Percentiles rank a stretch among this genome's conserved stretches.
Conservation (phyloP, 2,797 vertebrate genomes). For the Enteromius paludinosus region DNA sequence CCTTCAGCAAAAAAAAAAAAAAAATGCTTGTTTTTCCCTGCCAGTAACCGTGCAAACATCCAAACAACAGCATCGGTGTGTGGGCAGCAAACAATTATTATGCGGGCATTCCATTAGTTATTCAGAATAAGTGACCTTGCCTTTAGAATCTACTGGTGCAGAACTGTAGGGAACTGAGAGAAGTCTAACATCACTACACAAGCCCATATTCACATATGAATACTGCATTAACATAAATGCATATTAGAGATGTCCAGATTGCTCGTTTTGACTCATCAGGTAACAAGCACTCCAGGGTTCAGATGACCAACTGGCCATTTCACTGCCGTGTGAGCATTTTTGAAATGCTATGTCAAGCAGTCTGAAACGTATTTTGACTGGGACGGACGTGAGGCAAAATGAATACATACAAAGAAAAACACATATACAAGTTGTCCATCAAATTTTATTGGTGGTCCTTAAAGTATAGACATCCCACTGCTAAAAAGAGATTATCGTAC, state of each 20-base stretch:
- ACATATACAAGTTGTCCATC: background rate
- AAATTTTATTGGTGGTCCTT: background rate
- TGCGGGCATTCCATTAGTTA: constrained; percentile 28
- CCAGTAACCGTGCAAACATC: constrained; percentile 31
- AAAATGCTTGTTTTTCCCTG: constrained; percentile 4
- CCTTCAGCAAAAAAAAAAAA: constrained; percentile 6
- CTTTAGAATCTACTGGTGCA: constrained; percentile 12
- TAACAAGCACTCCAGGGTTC: background rate
- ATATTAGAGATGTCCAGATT: background rate
- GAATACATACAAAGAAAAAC: background rate
- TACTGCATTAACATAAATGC: background rate
- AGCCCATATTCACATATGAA: constrained; percentile 1
- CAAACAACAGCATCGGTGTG: constrained; percentile 27
- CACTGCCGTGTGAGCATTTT: background rate
- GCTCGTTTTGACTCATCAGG: background rate
- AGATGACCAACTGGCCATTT: background rate
- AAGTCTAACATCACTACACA: background rate
- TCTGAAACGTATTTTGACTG: background rate
- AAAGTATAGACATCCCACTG: background rate
- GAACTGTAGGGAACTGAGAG: constrained; percentile 4
- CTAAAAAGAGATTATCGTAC: constrained; percentile 28
- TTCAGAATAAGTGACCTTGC: constrained; percentile 27
- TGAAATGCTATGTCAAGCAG: background rate
- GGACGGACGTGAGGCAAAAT: background rate
- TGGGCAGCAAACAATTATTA: constrained; percentile 42